Base-by-base conservation (phyloP, 92 coral and sea anemone species). In the Epizoanthus fatuus region DNA sequence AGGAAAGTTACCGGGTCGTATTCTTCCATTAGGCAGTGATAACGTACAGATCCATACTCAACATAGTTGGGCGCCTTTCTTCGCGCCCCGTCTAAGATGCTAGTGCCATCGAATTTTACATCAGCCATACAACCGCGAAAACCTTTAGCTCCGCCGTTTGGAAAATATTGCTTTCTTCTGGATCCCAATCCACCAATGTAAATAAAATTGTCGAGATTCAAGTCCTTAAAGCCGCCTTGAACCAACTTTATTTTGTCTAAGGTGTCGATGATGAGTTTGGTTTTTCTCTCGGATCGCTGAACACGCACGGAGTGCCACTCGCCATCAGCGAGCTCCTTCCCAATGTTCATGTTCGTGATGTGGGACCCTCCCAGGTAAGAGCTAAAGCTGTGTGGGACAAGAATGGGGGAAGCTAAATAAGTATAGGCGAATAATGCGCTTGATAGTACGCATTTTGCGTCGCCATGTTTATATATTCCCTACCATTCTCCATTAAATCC, bases 61-160 rank as follows among this genome's bases (percentile, higher is more conserved):
- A 81, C 32, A 60, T 75, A 87, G 4, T 77, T 80, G 8, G 85
- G 32, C 54, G 63, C 83, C 19, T 80, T 76, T 22, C 55, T 29
- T 69, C 39, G 74, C 6, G 93, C 92, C 19, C 72, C 90, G 40
- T 74, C 75, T 37, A 94, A 51, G 5, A 94, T 55, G 16, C 84
- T 84, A 54, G 73, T 84, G 9, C 81, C 79, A 29, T 92, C 93
- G 59, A 94, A 94, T 64, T 60, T 56, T 35, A 96, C 78, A 60
- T 96, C 90, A 3, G 42, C 84, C 3, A 96, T 64, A 52, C 99
- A 96, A 4, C 99, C 99, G 3, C 90, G 87, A 63, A 90, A 96
- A 4, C 89, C 86, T 53, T 45, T 63, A n/a, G 83, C 86, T 7
- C 82, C 72, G 10, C 63, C 73, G 7, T 56, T 65, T 40, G 42